phyloP scores from a whole-genome alignment of 2,113 vertebrate species.

The Brachyhypopomus gauderio region DNA sequence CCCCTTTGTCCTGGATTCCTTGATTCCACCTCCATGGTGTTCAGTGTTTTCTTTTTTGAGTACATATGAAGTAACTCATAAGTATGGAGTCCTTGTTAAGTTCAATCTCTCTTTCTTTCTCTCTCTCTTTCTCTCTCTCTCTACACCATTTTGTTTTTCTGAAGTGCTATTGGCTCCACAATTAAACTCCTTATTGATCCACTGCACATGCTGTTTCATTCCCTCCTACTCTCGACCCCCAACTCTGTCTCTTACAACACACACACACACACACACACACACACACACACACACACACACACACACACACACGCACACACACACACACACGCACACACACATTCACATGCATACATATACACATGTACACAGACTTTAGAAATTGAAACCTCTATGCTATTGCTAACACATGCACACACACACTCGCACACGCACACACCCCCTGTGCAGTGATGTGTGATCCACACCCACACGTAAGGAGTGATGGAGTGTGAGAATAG shows the following conservation, averaged over 20 bases:
- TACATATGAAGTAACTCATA: not conserved
- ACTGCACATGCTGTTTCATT: not conserved
- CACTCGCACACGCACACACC: no score
- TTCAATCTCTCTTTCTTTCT: not conserved
- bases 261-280: no score
- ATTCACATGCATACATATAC: constrained; percentile 12
- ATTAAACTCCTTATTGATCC: constrained; percentile 11
- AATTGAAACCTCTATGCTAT: not conserved
- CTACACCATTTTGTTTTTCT: not conserved
- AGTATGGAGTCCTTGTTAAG: not conserved
- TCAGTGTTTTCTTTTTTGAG: not conserved
- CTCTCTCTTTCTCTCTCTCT: constrained; percentile 10
- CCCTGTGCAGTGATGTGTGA: no score
- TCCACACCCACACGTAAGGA: no score
- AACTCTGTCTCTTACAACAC: not conserved
- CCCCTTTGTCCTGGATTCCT: no score
- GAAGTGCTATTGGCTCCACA: constrained; percentile 3
- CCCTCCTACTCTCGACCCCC: not conserved
- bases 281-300: constrained; percentile 12
- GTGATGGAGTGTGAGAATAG: no score
- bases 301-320: constrained; percentile 9
- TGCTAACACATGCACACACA: no score
- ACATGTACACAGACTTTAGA: not conserved
- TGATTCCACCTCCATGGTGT: no score
- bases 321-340: constrained; percentile 11